Evolutionary conservation across 2,888 invertebrate species (phyloP), one percentile per base, ranked within the genome.

Genomic region (Spialia ferax): DNA sequence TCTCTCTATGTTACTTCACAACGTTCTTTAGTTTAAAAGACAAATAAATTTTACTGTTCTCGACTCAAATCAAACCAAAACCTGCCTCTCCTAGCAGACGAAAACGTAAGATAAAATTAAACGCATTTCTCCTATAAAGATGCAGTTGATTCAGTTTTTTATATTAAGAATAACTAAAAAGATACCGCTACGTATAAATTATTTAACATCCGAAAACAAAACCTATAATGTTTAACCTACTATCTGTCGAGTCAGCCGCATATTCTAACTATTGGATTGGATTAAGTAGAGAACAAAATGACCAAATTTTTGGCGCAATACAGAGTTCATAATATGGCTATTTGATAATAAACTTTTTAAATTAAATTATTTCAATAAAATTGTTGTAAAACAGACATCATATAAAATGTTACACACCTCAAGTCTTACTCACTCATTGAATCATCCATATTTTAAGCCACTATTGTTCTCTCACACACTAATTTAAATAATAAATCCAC

Each of bases 21-120:
- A 73, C 59, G 18, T 66, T 64, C 69, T 55, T 70, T 71, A 56
- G 61, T 73, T 72, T 73, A 71, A 70, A 68, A 68, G 69, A 74
- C 65, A 76, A 75, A 76, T 68, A 68, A 74, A 71, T 76, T 78
- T 77, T 79, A 78, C 77, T 76, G 6, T 79, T 79, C n/a, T 77
- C 75, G 76, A 75, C 77, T 76, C 78, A 70, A 80, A 78, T 74
- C 69, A 83, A 85, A 82, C 73, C 82, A 85, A 86, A 79, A 72
- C 75, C 77, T 79, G 82, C 83, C 81, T 75, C 77, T 75, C 76
- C 75, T 77, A 80, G 83, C 87, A 81, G 82, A 75, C 74, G 69
- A 76, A 15, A 75, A 71, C 75, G 69, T 55, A 64, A 56, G n/a
- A 29, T 56, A 62, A 62, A 82, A 78, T 75, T 78, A 80, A 78